Evolutionary conservation across 2,113 vertebrate species (phyloP).

Genomic region (Apodemus speciosus): DNA sequence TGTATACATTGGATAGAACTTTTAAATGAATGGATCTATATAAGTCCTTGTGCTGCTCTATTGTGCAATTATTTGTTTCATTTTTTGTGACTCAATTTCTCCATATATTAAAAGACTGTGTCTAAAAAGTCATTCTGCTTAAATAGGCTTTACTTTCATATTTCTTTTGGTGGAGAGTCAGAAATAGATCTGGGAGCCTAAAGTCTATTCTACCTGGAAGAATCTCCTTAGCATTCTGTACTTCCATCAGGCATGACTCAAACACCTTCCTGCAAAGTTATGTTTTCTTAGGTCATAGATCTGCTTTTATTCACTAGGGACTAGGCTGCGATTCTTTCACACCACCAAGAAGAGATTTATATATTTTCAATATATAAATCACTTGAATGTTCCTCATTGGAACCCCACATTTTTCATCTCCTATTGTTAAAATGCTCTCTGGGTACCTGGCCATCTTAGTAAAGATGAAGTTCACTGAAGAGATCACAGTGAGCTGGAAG

Average conservation of each 20-base stretch:
- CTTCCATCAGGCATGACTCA: background rate
- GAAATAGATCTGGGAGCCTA: background rate
- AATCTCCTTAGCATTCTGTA: background rate
- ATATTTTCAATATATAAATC: background rate
- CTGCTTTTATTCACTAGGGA: background rate
- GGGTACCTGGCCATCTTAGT: background rate
- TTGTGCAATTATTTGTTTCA: background rate
- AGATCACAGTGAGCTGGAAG: background rate
- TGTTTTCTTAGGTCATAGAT: background rate
- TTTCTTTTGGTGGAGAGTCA: background rate
- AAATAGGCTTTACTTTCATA: background rate
- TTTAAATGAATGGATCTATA: background rate
- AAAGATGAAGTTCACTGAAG: background rate
- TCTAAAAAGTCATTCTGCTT: conserved; percentile 1
- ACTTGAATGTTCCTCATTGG: conserved; percentile 9
- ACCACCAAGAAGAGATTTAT: background rate
- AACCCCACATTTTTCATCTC: background rate
- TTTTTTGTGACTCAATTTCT: conserved; percentile 18
- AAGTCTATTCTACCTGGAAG: background rate
- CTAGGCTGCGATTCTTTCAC: background rate
- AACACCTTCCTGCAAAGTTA: background rate
- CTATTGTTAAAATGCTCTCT: background rate
- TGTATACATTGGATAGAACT: background rate
- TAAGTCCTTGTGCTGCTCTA: background rate
- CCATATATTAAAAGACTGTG: conserved; percentile 21